These are phyloP conservation scores for Diaperis boleti DNA, from an alignment of 2,888 invertebrate genomes.

Conservation along the genomic window DNA sequence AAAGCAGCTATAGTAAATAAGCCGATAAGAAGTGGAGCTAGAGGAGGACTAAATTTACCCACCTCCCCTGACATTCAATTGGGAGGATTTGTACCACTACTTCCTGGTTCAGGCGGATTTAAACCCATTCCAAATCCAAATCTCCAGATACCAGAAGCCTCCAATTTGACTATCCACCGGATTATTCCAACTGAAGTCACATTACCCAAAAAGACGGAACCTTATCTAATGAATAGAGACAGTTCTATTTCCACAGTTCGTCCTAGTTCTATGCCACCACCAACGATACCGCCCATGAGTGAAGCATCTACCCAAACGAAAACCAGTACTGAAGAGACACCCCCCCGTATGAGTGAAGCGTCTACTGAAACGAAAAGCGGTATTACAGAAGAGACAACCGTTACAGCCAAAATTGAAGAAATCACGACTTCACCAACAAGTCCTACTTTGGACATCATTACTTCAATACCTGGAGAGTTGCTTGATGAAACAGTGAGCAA, in stretches of 20 bases:
- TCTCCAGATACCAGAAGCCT: slow-evolving; percentile 36
- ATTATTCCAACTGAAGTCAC: not conserved
- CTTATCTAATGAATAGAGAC: slow-evolving; percentile 6
- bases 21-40: slow-evolving; percentile 39
- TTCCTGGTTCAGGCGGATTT: slow-evolving; percentile 81
- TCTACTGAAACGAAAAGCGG: not conserved
- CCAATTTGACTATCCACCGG: not conserved
- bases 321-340: not conserved
- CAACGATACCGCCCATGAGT: slow-evolving; percentile 21
- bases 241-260: slow-evolving; percentile 25
- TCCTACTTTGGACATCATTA: slow-evolving; percentile 8
- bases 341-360: not conserved
- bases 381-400: slow-evolving; percentile 5
- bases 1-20: slow-evolving; percentile 62
- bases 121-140: slow-evolving; percentile 73
- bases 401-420: slow-evolving; percentile 18
- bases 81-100: slow-evolving; percentile 82
- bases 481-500: slow-evolving; percentile 21
- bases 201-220: slow-evolving; percentile 1
- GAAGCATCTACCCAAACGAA: not conserved
- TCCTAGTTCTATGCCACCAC: slow-evolving; percentile 44
- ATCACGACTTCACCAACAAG: slow-evolving; percentile 40
- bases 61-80: slow-evolving; percentile 76
- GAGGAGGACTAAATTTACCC: slow-evolving; percentile 47
- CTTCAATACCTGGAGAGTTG: slow-evolving; percentile 38